Evolutionary conservation across 2,797 vertebrate genomes (phyloP).

Genomic region (Buphagus erythrorhynchus): DNA sequence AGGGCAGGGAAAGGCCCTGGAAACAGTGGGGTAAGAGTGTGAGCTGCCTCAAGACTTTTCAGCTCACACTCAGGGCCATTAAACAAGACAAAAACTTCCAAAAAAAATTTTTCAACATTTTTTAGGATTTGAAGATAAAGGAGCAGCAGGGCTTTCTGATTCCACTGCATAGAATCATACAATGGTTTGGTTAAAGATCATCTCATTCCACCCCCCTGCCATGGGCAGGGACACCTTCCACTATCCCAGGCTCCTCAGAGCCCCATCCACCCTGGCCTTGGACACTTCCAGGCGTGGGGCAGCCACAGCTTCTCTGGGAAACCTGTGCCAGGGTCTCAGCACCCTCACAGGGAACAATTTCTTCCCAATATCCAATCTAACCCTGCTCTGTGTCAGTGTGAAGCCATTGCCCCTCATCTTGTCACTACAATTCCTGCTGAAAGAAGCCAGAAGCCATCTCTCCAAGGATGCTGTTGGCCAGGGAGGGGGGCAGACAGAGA

Average conservation of each 20-base stretch:
- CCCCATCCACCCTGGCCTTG: accelerated
- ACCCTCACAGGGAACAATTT: neutral
- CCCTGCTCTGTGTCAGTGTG: neutral
- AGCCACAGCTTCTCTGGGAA: neutral
- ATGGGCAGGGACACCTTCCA: neutral
- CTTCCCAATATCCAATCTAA: neutral
- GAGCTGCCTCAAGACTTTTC: neutral
- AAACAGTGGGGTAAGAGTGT: neutral
- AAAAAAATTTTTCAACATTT: accelerated
- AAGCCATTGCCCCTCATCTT: neutral
- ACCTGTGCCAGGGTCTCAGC: neutral
- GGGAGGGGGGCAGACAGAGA: neutral
- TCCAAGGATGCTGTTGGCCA: neutral
- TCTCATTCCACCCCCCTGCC: accelerated
- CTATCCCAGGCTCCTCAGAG: accelerated
- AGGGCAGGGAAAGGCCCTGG: neutral
- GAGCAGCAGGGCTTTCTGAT: neutral
- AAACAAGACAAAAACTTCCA: neutral
- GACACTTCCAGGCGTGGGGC: accelerated
- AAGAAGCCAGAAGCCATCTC: neutral
- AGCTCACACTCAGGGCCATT: neutral
- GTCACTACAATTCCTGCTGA: neutral
- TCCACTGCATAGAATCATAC: neutral
- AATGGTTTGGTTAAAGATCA: neutral
- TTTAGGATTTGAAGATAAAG: neutral